phyloP scores from a whole-genome alignment of 2,888 invertebrate species.

The Spodoptera exigua region DNA sequence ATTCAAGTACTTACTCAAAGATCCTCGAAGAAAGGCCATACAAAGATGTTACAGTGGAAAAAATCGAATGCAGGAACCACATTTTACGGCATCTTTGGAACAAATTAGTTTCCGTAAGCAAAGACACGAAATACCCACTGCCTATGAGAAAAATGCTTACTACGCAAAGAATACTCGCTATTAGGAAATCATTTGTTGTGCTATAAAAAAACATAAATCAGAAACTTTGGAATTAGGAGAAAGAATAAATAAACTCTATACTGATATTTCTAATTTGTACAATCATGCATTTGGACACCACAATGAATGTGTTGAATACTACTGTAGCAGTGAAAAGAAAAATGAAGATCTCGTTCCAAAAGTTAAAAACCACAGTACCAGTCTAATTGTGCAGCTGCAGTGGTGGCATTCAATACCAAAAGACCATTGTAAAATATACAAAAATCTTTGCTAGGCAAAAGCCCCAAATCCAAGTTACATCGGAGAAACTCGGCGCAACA shows the following conservation, averaged over 20 bases:
- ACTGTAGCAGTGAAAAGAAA: constrained; percentile 6
- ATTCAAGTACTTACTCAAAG: no score
- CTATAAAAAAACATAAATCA: background rate
- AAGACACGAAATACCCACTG: background rate
- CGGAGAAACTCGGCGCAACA: no score
- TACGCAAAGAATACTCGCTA: constrained; percentile 1
- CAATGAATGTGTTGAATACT: background rate
- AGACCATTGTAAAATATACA: constrained; percentile 11
- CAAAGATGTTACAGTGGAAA: no score
- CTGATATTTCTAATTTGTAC: background rate
- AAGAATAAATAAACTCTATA: background rate
- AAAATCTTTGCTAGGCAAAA: constrained; percentile 2
- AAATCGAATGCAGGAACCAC: no score
- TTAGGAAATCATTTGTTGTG: background rate
- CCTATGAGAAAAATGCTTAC: background rate
- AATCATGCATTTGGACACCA: background rate
- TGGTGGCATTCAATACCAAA: constrained; percentile 11
- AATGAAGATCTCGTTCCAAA: constrained; percentile 1
- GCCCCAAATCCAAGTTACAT: no score
- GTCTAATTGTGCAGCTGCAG: constrained; percentile 15
- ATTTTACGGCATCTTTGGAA: background rate
- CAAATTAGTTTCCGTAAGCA: background rate
- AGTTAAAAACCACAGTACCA: constrained; percentile 12
- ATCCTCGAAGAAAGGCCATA: no score
- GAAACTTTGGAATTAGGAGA: background rate